Conservation (phyloP, 2,888 invertebrate genomes). For the Hypsopygia costalis region DNA sequence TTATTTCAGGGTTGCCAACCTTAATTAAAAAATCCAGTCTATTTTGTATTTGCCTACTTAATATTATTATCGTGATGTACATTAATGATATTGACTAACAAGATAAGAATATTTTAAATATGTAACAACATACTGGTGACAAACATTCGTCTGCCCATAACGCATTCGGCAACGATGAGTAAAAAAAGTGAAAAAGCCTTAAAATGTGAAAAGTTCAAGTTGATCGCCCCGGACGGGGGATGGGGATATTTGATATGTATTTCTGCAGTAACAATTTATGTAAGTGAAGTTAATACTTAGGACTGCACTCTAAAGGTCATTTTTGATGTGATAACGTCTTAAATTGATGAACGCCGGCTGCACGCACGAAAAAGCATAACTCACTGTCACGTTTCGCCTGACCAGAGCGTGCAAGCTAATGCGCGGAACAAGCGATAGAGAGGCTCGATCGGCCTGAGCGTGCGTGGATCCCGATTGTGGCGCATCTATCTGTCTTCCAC, state of each 20-base stretch:
- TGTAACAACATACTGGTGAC: background rate
- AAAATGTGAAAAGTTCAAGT: constrained; percentile 34
- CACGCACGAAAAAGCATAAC: too few species aligned
- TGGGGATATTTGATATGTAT: constrained; percentile 85
- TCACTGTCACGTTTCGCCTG: too few species aligned
- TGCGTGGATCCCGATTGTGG: too few species aligned
- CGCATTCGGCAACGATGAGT: background rate
- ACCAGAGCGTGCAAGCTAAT: too few species aligned
- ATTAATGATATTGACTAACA: background rate
- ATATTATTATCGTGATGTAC: background rate
- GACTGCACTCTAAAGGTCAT: too few species aligned
- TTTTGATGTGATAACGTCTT: too few species aligned
- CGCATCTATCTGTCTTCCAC: too few species aligned
- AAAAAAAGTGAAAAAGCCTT: constrained; percentile 2
- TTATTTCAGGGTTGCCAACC: too few species aligned
- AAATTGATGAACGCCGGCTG: too few species aligned
- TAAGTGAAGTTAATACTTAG: constrained; percentile 54
- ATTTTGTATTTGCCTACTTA: background rate
- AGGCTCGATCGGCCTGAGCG: too few species aligned
- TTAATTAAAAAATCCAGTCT: too few species aligned
- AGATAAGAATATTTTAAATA: background rate
- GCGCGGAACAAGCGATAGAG: too few species aligned
- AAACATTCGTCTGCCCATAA: background rate
- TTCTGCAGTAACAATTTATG: constrained; percentile 79
- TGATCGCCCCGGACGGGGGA: constrained; percentile 82